Evolutionary conservation across 53 echinoderm and acorn worm species (phyloP).

Genomic region (Hippasteria phrygiana): DNA sequence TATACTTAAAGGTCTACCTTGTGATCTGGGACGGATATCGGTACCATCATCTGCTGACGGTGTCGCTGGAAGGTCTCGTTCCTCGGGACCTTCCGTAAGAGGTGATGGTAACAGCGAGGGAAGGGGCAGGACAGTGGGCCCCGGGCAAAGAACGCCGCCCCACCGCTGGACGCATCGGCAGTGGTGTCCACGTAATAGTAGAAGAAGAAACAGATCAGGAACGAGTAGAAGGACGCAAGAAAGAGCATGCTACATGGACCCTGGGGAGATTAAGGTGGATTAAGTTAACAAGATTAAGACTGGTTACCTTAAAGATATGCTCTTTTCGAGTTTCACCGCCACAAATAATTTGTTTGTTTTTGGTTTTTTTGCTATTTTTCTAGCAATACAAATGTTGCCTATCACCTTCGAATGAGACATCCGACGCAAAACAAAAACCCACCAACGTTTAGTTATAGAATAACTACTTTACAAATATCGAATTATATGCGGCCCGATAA

Average conservation of each 20-base stretch:
- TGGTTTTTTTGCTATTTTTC: no score
- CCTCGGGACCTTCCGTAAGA: conserved; percentile 47
- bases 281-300: no score
- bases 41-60: conserved; percentile 75
- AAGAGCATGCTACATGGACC: conserved; percentile 83
- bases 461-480: no score
- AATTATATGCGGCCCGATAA: no score
- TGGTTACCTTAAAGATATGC: no score
- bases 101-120: conserved; percentile 67
- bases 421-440: no score
- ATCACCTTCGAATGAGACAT: no score
- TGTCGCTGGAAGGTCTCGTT: conserved; percentile 71
- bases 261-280: neutral
- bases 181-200: conserved; percentile 79
- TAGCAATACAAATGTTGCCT: no score
- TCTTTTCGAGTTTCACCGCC: no score
- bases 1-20: conserved; percentile 67
- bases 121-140: conserved; percentile 66
- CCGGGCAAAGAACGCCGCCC: conserved; percentile 66
- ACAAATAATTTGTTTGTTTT: no score
- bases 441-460: no score
- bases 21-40: conserved; percentile 86
- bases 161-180: conserved; percentile 24
- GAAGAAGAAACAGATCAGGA: conserved; percentile 85
- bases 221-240: conserved; percentile 82